Evolutionary conservation across 2,888 invertebrate species (phyloP), one percentile per base, ranked within the genome.

Genomic region (Sinelater perroti): DNA sequence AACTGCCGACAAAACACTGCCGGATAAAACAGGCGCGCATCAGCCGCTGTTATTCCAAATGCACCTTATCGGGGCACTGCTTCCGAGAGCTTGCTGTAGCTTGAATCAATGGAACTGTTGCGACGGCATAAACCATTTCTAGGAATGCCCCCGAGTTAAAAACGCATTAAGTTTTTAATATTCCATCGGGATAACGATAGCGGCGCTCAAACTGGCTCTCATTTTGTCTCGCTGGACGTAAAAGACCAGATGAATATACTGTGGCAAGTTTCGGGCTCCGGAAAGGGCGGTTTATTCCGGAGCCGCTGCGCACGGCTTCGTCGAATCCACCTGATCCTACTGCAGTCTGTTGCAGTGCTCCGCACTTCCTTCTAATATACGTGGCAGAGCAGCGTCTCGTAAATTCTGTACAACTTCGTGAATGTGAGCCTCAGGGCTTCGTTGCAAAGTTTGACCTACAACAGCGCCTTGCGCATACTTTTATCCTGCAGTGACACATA

Each of bases 331-430:
- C 38, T 50, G 36, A 50, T 17, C 38, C 36, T 50, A 16, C 8
- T 38, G 36, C 30, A 50, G 38, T 38, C 38, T 50, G 30, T 38
- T 38, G 40, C 40, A 40, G 24, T 24, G 21, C 14, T 3, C 20
- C 36, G 38, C 20, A 49, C 14, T 36, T 49, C 36, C 49, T 24
- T 26, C 13, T 40, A 50, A 50, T 50, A 50, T 40, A 38, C 30
- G 40, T 14, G 26, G 46, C 24, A 49, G 36, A 35, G 26, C 17
- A 13, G 17, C 38, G 36, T 24, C 49, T 36, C 18, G 36, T 36
- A 49, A 49, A 49, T 49, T 14, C 36, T 49, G 49, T 38, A 49
- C 49, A 4, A 11, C 24, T 26, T 49, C 36, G 38, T 28, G 38
- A 38, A 38, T 38, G 38, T 38, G 20, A 13, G 16, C 35, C 17